Conservation (phyloP, 2,888 invertebrate species). For the Pyrgus malvae region DNA sequence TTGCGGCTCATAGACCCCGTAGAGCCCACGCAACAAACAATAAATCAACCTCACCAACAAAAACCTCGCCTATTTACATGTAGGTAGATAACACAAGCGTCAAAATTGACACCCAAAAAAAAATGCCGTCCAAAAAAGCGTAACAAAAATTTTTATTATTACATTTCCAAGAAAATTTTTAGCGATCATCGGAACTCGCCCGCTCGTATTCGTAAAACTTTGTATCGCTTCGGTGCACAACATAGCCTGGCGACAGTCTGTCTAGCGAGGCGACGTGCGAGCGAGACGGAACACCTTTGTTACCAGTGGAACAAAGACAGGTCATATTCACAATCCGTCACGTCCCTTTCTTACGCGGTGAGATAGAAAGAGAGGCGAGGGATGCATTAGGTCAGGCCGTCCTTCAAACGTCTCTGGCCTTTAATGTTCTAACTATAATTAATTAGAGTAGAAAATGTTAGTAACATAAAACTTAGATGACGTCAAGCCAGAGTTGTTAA, state of each 20-base stretch:
- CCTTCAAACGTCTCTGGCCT: constrained; percentile 17
- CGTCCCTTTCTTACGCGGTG: neutral
- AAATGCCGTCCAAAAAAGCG: neutral
- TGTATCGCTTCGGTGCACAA: constrained; percentile 1
- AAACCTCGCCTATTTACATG: constrained; percentile 1
- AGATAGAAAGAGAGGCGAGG: neutral
- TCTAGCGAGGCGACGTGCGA: constrained; percentile 15
- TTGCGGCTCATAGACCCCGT: neutral
- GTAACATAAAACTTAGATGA: neutral
- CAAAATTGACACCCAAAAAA: constrained; percentile 6
- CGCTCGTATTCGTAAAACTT: neutral
- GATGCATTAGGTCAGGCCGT: constrained; percentile 1
- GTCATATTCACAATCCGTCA: neutral
- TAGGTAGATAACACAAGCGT: constrained; percentile 7
- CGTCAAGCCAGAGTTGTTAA: neutral
- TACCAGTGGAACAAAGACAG: neutral
- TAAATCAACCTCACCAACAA: neutral
- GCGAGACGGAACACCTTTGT: neutral
- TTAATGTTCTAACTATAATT: neutral
- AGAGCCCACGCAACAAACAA: neutral
- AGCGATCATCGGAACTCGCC: constrained; percentile 14
- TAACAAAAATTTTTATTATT: constrained; percentile 3
- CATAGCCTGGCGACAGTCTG: constrained; percentile 9
- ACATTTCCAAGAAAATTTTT: constrained; percentile 17
- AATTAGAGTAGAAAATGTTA: constrained; percentile 2